Evolutionary conservation across 2,113 vertebrate species (phyloP), one percentile per base, ranked within the genome.

Genomic region (Corythornis vintsioides): DNA sequence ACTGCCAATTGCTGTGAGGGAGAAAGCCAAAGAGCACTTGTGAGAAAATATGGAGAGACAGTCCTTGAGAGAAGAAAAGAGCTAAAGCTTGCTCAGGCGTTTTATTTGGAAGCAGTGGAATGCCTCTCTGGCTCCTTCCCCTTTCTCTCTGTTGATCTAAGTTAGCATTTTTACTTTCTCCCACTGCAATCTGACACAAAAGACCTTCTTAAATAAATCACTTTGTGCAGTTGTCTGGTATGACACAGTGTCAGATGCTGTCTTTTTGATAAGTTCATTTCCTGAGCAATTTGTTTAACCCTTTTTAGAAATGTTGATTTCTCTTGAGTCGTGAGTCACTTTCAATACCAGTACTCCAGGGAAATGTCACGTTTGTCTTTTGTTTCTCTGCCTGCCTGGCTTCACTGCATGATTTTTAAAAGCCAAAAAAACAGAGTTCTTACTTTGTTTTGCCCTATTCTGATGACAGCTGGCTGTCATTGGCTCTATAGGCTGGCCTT

Each of bases 261-360:
- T 94, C 94, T 96, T 96, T 94, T 95, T 96, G 94, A 95, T 96
- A 96, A 95, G 92, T 93, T 95, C 92, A 83, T 95, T 96, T 94
- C 91, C 94, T 90, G 87, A 94, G 92, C 78, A 91, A 93, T 90
- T 95, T 94, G 89, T 93, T 96, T 95, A 95, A 96, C 95, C 96
- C 92, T 92, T 96, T 93, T 94, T 89, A 89, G 87, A 95, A 94
- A 56, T 52, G 73, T 67, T 93, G 89, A 92, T 95, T 91, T 93
- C 78, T 94, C 67, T 96, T 92, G 87, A 96, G 86, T 76, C 20
- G 1, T 94, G 92, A 95, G 64, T 95, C 95, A 95, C 93, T 96
- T 93, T 93, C 82, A 87, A 55, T 78, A 76, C 6, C 47, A 93
- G 75, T 93, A 85, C 86, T 91, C 87, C 35, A 83, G 91, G 91